phyloP scores from a whole-genome alignment of 2,888 invertebrate species.

The Mactromeris polynyma region DNA sequence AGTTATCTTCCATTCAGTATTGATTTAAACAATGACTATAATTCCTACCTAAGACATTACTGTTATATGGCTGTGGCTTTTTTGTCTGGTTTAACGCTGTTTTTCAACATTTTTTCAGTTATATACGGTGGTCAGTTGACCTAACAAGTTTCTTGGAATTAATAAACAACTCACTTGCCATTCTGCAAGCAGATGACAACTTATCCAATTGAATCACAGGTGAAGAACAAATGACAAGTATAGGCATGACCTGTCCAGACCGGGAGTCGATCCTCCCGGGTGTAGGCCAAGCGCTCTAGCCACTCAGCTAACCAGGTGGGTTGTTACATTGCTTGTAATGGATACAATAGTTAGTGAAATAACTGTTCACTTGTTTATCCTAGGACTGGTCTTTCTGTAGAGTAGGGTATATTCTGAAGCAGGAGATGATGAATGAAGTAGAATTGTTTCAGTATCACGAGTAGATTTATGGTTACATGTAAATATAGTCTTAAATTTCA shows the following conservation, averaged over 20 bases:
- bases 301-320: neutral
- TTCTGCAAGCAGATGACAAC: neutral
- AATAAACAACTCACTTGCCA: too few species aligned
- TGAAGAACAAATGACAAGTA: neutral
- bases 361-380: neutral
- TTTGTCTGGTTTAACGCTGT: too few species aligned
- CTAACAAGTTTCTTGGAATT: too few species aligned
- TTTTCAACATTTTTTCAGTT: too few species aligned
- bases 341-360: neutral
- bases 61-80: neutral
- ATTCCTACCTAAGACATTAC: neutral
- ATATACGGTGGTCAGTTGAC: too few species aligned
- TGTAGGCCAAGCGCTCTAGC: neutral
- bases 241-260: neutral
- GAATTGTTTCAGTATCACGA: constrained; percentile 52
- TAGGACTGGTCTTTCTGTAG: constrained; percentile 53
- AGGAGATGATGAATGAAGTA: constrained; percentile 56
- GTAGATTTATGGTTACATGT: constrained; percentile 65
- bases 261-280: neutral
- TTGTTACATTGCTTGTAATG: neutral
- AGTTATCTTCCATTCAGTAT: neutral
- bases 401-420: constrained; percentile 65
- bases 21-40: neutral
- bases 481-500: constrained; percentile 81
- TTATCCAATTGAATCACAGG: neutral